These are phyloP conservation scores for Lucilia sericata DNA, from an alignment of 1,140 invertebrate species.

Conservation along the genomic window DNA sequence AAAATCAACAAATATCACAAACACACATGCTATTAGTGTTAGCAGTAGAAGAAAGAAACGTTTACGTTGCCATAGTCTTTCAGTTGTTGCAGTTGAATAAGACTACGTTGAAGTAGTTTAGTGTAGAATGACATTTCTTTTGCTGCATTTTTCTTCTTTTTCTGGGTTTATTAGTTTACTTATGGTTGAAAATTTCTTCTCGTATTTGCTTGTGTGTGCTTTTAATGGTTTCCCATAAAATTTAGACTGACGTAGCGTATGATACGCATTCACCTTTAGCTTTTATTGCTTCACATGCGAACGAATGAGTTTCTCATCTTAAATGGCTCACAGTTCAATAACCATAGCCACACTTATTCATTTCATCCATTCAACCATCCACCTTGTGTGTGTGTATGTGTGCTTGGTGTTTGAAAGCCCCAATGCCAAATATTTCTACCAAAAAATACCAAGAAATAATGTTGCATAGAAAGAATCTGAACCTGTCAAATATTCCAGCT, in stretches of 20 bases:
- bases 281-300: neutral
- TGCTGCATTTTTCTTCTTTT: neutral
- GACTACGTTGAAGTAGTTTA: neutral
- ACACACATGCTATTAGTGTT: no score
- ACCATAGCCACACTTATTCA: neutral
- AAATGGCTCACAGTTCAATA: neutral
- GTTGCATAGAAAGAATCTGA: neutral
- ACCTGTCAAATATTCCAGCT: neutral
- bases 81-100: neutral
- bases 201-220: neutral
- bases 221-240: conserved; percentile 42
- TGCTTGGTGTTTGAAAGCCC: no score
- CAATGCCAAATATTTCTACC: neutral
- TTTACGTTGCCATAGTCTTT: neutral
- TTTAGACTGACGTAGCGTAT: neutral
- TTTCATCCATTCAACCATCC: neutral
- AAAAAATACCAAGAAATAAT: neutral
- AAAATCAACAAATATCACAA: neutral
- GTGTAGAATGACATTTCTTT: neutral
- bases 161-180: conserved; percentile 30
- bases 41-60: no score
- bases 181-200: conserved; percentile 5
- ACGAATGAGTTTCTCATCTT: neutral
- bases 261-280: neutral
- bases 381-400: no score